Conservation (phyloP, 1,140 invertebrate genomes). For the Helicoverpa armigera region DNA sequence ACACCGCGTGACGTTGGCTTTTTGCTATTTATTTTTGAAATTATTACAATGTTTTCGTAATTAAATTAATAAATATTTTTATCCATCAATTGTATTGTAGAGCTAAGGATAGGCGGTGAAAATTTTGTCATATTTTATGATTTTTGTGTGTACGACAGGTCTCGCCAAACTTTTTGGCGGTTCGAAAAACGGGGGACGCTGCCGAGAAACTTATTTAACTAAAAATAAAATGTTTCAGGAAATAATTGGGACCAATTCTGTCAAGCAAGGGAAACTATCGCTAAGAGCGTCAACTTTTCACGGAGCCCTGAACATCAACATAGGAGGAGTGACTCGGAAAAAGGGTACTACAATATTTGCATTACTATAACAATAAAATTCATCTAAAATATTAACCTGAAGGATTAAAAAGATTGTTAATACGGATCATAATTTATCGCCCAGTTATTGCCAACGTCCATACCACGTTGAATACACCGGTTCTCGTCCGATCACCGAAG, state of each 20-base stretch:
- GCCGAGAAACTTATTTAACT: too few species aligned
- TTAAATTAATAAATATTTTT: too few species aligned
- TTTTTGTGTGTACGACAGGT: too few species aligned
- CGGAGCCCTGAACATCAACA: constrained; percentile 48
- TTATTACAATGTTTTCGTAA: too few species aligned
- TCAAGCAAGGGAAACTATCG: constrained; percentile 65
- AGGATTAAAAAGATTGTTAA: neutral
- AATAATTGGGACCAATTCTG: constrained; percentile 72
- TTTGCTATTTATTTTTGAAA: constrained; percentile 14
- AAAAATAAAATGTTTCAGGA: constrained; percentile 51
- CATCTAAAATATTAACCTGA: too few species aligned
- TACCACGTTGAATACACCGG: constrained; percentile 63
- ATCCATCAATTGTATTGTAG: too few species aligned
- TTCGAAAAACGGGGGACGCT: too few species aligned
- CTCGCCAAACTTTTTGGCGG: too few species aligned
- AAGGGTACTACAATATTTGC: constrained; percentile 54
- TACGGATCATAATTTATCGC: neutral
- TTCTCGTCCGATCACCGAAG: constrained; percentile 63
- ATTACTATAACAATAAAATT: neutral
- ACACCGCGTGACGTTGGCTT: constrained; percentile 55
- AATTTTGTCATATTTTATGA: too few species aligned
- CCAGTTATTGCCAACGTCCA: constrained; percentile 57
- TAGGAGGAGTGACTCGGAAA: constrained; percentile 53
- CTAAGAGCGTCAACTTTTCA: constrained; percentile 66
- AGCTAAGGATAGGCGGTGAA: too few species aligned